phyloP scores from a whole-genome alignment of 1,140 invertebrate genomes.

The Drosophila bocqueti region DNA sequence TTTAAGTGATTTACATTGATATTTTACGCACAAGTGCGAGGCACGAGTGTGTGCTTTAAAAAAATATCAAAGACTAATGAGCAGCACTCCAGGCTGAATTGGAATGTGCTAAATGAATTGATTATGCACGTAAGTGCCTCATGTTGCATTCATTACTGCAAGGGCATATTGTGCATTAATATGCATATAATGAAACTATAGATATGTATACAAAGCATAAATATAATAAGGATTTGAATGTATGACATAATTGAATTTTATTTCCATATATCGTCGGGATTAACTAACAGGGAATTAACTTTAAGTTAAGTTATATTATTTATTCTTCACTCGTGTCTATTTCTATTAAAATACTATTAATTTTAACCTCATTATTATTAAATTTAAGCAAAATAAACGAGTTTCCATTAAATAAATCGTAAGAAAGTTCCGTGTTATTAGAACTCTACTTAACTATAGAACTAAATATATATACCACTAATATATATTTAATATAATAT shows the following conservation, averaged over 20 bases:
- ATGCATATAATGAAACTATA: neutral
- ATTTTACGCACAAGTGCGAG: slow-evolving; percentile 19
- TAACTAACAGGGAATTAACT: too few species aligned
- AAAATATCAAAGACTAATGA: slow-evolving; percentile 47
- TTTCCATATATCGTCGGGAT: too few species aligned
- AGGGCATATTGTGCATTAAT: slow-evolving; percentile 1
- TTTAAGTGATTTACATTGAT: slow-evolving; percentile 71
- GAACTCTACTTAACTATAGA: too few species aligned
- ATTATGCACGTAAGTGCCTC: slow-evolving; percentile 22
- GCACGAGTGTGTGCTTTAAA: slow-evolving; percentile 15
- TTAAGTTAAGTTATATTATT: neutral
- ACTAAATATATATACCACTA: too few species aligned
- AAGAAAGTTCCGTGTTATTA: too few species aligned
- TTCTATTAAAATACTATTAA: too few species aligned
- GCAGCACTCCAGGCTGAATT: slow-evolving; percentile 31
- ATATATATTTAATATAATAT: too few species aligned
- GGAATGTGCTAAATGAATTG: slow-evolving; percentile 43
- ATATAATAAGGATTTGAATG: neutral
- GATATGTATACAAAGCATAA: neutral
- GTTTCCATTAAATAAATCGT: too few species aligned
- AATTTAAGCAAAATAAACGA: too few species aligned
- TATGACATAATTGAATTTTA: neutral
- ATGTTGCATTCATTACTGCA: slow-evolving; percentile 19
- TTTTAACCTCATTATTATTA: too few species aligned
- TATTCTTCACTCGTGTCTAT: too few species aligned